Percentiles rank a stretch among this genome's conserved stretches.
Conservation (phyloP, 2,797 vertebrate genomes). For the Sylvilagus floridanus region DNA sequence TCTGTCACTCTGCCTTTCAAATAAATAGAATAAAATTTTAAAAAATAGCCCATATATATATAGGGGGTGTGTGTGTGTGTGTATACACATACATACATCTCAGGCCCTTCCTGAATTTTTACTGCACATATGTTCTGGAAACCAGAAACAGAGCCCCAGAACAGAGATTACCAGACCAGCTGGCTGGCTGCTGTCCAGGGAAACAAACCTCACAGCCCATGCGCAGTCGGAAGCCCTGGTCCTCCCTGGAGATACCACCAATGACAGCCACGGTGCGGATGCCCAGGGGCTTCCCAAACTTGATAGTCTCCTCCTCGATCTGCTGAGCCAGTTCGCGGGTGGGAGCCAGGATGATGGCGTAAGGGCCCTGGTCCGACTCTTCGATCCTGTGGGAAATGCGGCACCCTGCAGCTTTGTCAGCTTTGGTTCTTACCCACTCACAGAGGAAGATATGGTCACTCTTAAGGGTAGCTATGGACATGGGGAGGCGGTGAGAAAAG, state of each 20-base stretch:
- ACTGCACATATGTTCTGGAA: constrained; percentile 22
- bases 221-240: constrained; percentile 97
- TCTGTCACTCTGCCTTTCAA: too few species aligned
- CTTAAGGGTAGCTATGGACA: constrained; percentile 22
- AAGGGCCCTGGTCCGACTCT: constrained; percentile 98
- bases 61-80: too few species aligned
- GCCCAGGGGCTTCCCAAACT: constrained; percentile 97
- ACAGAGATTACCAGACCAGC: not conserved
- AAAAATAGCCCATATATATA: too few species aligned
- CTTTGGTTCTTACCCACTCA: constrained; percentile 53
- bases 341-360: constrained; percentile 97
- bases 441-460: constrained; percentile 56
- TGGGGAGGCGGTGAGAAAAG: not conserved
- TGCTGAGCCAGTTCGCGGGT: constrained; percentile 99
- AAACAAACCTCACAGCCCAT: constrained; percentile 97
- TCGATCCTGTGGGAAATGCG: constrained; percentile 92
- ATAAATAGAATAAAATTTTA: too few species aligned
- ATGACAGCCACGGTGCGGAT: constrained; percentile 99
- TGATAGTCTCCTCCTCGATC: constrained; percentile 99
- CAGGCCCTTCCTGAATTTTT: not conserved
- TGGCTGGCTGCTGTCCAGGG: not conserved
- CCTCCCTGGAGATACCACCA: constrained; percentile 98
- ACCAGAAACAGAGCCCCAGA: constrained; percentile 2
- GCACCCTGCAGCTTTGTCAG: constrained; percentile 42
- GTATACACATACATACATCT: not conserved